Evolutionary conservation across 1,140 invertebrate genomes (phyloP), one percentile per base, ranked within the genome.

Genomic region (Meloidogyne floridensis): DNA sequence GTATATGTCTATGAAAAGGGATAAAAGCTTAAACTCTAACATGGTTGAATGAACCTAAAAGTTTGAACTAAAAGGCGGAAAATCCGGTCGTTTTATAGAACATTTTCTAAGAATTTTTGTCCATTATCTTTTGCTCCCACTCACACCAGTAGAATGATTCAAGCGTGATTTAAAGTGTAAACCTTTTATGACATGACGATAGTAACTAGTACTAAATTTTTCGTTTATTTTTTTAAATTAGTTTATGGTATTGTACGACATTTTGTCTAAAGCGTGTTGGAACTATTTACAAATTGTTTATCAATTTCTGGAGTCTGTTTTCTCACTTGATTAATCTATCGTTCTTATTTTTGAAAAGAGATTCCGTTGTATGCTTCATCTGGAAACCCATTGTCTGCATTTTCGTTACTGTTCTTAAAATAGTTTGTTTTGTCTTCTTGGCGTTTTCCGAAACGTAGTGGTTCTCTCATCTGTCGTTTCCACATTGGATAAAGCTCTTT

Each of bases 361-460:
- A 43, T 79, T n/a, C 10, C 51, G 20, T 72, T 69, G 43, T 79
- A 79, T 2, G 20, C 51, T 10, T 79, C 77, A 20, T 69, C 42
- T 11, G 72, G 65, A 53, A 79, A 71, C 56, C 59, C 65, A 8
- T 72, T 72, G 59, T n/a, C 56, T 10, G 15, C 65, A 43, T 32
- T 83, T 59, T 65, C 85, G 80, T 18, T 85, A 82, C 32, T 32
- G 32, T 73, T 86, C 77, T 59, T 78, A 65, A 42, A 85, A 42
- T 18, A 83, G 85, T 65, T 84, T 82, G 54, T 83, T 65, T 32
- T 6, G 13, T 7, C 65, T 75, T 3, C n/a, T 43, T 71, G 71
- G 4, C 85, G 75, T 59, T 88, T 88, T 47, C 87, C 87, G 72
- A 88, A 88, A 43, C 87, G 87, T 51, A 88, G 82, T 5, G 87